phyloP scores from a whole-genome alignment of 2,113 vertebrate genomes.

The Clinocottus analis region DNA sequence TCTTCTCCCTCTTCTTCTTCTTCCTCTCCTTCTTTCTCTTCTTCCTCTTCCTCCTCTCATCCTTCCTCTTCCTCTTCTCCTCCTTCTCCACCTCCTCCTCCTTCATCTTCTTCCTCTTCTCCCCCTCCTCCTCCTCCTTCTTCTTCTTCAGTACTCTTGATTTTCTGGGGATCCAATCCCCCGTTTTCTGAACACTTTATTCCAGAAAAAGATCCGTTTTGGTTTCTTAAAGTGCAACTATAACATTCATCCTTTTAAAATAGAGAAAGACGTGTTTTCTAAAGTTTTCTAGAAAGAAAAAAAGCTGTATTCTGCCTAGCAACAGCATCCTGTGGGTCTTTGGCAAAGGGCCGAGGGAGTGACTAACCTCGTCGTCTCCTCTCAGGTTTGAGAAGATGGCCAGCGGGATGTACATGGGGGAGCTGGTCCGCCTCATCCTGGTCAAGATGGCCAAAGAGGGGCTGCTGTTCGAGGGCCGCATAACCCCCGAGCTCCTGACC shows the following conservation, averaged over 20 bases:
- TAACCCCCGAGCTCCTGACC: constrained; percentile 96
- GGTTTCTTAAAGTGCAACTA: neutral
- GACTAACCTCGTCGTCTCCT: constrained; percentile 2
- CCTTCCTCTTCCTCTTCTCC: too few species aligned
- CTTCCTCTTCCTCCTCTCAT: too few species aligned
- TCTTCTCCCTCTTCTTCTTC: too few species aligned
- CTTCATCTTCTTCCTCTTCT: too few species aligned
- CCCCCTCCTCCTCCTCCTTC: too few species aligned
- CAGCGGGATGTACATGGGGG: constrained; percentile 96
- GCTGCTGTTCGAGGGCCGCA: constrained; percentile 94
- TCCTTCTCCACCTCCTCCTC: too few species aligned
- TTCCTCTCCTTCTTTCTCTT: too few species aligned
- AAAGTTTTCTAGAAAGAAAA: too few species aligned
- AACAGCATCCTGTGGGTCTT: too few species aligned
- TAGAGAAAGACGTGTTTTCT: neutral
- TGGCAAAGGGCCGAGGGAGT: neutral
- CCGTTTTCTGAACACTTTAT: too few species aligned
- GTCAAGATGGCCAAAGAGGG: constrained; percentile 99
- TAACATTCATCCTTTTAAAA: neutral
- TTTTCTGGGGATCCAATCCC: too few species aligned
- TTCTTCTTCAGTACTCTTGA: too few species aligned
- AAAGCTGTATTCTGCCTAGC: neutral
- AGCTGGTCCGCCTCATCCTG: constrained; percentile 96
- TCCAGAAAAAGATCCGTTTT: neutral
- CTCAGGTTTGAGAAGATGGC: constrained; percentile 98